These are phyloP conservation scores for Micrastur ruficollis DNA, from an alignment of 2,797 vertebrate genomes.

Conservation along the genomic window DNA sequence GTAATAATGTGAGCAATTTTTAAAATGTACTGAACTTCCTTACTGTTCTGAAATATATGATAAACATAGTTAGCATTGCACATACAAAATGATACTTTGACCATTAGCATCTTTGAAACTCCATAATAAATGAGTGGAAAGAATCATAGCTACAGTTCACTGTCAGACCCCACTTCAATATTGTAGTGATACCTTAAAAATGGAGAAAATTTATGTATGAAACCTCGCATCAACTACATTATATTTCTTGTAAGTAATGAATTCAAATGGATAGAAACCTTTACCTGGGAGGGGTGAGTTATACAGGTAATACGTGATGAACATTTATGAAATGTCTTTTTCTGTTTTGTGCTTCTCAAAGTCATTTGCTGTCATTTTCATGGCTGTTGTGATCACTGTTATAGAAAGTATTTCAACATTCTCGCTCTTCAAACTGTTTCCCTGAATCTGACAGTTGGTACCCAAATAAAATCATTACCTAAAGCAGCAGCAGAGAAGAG, in stretches of 20 bases:
- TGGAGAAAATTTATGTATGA: neutral
- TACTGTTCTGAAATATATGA: neutral
- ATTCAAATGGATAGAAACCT: neutral
- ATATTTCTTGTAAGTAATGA: neutral
- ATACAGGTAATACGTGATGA: neutral
- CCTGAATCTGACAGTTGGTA: constrained; percentile 26
- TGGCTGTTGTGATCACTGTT: constrained; percentile 19
- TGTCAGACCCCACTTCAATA: neutral
- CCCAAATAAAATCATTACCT: constrained; percentile 34
- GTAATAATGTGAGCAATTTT: neutral
- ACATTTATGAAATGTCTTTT: neutral
- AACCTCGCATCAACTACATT: neutral
- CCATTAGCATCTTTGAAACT: neutral
- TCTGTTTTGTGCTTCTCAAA: neutral
- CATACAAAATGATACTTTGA: neutral
- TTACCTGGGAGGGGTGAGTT: neutral
- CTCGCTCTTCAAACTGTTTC: constrained; percentile 17
- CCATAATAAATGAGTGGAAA: neutral
- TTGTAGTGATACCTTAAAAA: neutral
- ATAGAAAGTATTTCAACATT: constrained; percentile 5
- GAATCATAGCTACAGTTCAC: neutral
- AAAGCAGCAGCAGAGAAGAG: neutral
- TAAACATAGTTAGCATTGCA: neutral
- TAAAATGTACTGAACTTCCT: neutral
- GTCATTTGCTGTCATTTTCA: constrained; percentile 19